Evolutionary conservation across 2,888 invertebrate species (phyloP).

Genomic region (Tanytarsus gracilentus): DNA sequence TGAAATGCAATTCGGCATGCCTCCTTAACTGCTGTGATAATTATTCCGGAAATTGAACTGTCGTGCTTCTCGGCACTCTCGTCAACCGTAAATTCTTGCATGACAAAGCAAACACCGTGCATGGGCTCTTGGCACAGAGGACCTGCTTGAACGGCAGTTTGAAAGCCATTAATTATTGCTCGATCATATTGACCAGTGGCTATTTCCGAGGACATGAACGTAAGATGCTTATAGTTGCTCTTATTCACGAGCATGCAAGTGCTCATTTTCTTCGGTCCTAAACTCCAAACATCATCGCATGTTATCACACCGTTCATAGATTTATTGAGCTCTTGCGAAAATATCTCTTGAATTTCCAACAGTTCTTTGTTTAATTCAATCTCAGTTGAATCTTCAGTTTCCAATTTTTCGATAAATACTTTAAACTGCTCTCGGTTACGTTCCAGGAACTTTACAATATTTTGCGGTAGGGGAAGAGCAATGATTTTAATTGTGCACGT

Average conservation of each 20-base stretch:
- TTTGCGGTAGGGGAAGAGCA: conserved; percentile 66
- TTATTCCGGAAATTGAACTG: conserved; percentile 55
- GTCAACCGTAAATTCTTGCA: conserved; percentile 71
- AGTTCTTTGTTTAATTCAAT: background rate
- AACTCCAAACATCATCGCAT: conserved; percentile 73
- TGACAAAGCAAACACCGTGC: conserved; percentile 85
- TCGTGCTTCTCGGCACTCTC: conserved; percentile 37
- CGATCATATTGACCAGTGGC: conserved; percentile 53
- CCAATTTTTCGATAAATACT: conserved; percentile 36
- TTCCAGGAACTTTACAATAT: conserved; percentile 62
- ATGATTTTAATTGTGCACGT: conserved; percentile 61
- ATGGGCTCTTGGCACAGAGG: conserved; percentile 96
- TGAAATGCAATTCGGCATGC: conserved; percentile 82
- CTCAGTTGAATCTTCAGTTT: conserved; percentile 19
- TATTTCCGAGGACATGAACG: conserved; percentile 46
- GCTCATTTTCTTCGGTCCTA: conserved; percentile 83
- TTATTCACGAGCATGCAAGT: conserved; percentile 83
- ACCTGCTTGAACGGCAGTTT: conserved; percentile 77
- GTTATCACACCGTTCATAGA: conserved; percentile 34
- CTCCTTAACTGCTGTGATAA: conserved; percentile 84
- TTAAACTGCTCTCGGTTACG: conserved; percentile 61
- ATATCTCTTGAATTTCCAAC: conserved; percentile 37
- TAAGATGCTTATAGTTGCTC: conserved; percentile 55
- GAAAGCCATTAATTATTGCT: conserved; percentile 77
- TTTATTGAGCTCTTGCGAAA: conserved; percentile 36